These are phyloP conservation scores for Ladona fulva DNA, from an alignment of 1,140 invertebrate genomes.

Conservation along the genomic window DNA sequence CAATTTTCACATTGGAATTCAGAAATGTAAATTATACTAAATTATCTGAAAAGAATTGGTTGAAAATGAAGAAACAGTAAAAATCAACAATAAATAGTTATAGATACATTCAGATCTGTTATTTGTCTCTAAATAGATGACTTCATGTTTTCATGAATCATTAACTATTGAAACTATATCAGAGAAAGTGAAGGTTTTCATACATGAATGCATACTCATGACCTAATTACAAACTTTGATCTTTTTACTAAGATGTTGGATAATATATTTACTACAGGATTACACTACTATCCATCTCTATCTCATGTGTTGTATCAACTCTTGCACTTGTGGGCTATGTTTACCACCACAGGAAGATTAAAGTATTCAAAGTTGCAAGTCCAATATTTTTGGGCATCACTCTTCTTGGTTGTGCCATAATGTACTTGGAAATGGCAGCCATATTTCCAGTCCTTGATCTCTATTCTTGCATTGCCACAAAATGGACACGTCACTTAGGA, in stretches of 20 bases:
- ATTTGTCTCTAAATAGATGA: constrained; percentile 5
- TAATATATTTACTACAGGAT: constrained; percentile 45
- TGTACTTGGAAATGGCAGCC: constrained; percentile 89
- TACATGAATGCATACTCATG: no score
- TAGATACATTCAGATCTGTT: no score
- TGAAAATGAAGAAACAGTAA: no score
- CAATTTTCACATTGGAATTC: no score
- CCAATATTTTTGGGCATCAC: constrained; percentile 84
- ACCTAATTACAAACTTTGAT: no score
- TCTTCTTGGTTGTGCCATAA: constrained; percentile 74
- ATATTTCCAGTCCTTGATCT: constrained; percentile 76
- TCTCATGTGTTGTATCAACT: constrained; percentile 65
- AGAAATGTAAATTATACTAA: no score
- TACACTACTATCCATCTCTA: constrained; percentile 67
- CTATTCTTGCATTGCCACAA: constrained; percentile 75
- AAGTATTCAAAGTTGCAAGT: constrained; percentile 83
- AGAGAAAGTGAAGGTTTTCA: no score
- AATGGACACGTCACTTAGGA: constrained; percentile 83
- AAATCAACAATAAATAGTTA: no score
- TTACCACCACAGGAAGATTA: constrained; percentile 66
- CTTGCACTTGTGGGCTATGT: constrained; percentile 65
- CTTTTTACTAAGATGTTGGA: no score
- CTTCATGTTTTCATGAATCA: not conserved
- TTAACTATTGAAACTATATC: no score
- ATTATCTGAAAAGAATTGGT: no score